phyloP scores from a whole-genome alignment of 2,113 vertebrate species.

The Lampris megalopsis region DNA sequence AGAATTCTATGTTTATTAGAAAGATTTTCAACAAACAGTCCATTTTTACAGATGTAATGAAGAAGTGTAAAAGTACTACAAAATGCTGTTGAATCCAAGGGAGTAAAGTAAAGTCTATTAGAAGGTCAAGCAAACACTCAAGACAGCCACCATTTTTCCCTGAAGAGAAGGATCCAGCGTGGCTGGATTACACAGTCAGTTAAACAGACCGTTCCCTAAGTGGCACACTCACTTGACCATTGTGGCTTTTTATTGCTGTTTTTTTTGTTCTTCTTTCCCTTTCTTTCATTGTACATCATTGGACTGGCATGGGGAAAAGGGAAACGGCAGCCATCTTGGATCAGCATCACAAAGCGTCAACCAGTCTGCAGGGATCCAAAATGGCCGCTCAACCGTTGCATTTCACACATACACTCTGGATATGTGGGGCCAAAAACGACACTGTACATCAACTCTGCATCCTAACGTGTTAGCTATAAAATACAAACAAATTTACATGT shows the following conservation, averaged over 20 bases:
- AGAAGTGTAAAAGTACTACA: slow-evolving; percentile 69
- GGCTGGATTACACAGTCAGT: too few species aligned
- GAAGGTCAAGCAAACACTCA: neutral
- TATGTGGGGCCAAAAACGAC: slow-evolving; percentile 37
- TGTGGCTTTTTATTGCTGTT: neutral
- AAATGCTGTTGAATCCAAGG: slow-evolving; percentile 58
- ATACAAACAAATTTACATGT: slow-evolving; percentile 73
- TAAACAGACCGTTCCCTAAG: too few species aligned
- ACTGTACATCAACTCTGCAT: slow-evolving; percentile 61
- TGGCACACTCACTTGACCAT: neutral
- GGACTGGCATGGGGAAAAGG: slow-evolving; percentile 6
- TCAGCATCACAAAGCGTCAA: slow-evolving; percentile 3
- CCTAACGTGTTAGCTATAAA: slow-evolving; percentile 67
- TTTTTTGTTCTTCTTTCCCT: neutral
- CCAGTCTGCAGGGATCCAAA: slow-evolving; percentile 29
- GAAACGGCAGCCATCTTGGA: slow-evolving; percentile 42
- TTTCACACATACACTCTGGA: slow-evolving; percentile 11
- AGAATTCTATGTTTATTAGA: slow-evolving; percentile 85
- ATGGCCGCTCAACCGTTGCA: slow-evolving; percentile 25
- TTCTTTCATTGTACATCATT: neutral
- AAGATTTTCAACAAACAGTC: slow-evolving; percentile 70
- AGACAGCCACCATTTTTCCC: slow-evolving; percentile 1
- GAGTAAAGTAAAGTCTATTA: slow-evolving; percentile 37
- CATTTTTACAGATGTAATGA: slow-evolving; percentile 71
- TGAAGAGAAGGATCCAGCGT: neutral